Percentiles rank a stretch among this genome's conserved stretches.
Conservation (phyloP, 1,140 invertebrate species). For the Doryteuthis pealeii region DNA sequence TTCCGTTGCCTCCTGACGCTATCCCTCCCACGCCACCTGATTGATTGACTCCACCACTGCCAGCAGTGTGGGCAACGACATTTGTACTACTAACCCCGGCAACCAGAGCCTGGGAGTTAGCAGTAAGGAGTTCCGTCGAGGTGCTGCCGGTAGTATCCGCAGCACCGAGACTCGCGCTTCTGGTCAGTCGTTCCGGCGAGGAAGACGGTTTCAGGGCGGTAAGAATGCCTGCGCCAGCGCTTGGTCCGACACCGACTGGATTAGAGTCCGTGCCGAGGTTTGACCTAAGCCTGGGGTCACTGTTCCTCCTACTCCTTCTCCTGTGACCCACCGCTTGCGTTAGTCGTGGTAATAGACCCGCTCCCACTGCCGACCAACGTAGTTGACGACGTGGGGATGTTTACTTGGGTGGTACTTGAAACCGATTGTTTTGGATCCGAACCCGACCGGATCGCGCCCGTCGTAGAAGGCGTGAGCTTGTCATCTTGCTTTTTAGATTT, state of each 20-base stretch:
- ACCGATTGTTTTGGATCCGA: neutral
- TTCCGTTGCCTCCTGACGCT: neutral
- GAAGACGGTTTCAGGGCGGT: too few species aligned
- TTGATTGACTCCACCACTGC: too few species aligned
- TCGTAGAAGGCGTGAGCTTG: neutral
- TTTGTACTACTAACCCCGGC: too few species aligned
- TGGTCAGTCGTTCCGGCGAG: too few species aligned
- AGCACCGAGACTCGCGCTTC: neutral
- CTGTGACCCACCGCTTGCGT: neutral
- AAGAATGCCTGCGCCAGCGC: neutral
- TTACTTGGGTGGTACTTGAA: neutral
- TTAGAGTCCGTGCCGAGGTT: neutral
- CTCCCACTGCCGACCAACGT: neutral
- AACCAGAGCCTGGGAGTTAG: too few species aligned
- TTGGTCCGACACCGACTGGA: neutral
- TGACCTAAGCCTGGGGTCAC: neutral
- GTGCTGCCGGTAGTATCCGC: conserved; percentile 12
- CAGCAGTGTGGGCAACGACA: too few species aligned
- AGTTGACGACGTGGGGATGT: neutral
- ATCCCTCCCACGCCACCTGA: neutral
- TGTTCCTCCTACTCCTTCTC: neutral
- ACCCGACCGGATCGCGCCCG: neutral
- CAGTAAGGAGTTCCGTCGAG: neutral
- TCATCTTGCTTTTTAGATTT: neutral
- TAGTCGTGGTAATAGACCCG: neutral